phyloP scores from a whole-genome alignment of 2,113 vertebrate genomes.

The Quiscalus mexicanus region DNA sequence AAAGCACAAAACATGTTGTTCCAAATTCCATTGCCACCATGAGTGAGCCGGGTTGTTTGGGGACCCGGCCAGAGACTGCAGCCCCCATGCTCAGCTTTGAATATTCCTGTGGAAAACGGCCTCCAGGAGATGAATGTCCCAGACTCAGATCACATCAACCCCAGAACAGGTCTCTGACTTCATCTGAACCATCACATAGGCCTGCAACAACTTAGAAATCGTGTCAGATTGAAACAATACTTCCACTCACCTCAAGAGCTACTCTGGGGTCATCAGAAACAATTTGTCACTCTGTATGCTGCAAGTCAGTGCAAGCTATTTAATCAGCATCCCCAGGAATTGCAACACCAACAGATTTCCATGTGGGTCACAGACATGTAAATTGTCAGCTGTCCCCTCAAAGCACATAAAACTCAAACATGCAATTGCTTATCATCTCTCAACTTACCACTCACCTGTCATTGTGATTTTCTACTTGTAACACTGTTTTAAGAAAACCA shows the following conservation, averaged over 20 bases:
- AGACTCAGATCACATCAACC: neutral
- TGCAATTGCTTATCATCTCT: neutral
- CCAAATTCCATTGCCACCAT: neutral
- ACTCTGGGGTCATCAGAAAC: neutral
- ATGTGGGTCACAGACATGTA: neutral
- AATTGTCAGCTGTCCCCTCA: neutral
- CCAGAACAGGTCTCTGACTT: neutral
- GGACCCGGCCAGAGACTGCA: neutral
- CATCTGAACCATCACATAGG: neutral
- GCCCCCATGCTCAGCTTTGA: neutral
- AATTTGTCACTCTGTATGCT: rapidly evolving
- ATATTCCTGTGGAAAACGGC: neutral
- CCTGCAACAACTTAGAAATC: neutral
- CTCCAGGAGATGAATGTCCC: neutral
- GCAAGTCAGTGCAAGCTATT: neutral
- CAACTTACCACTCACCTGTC: neutral
- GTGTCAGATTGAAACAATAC: neutral
- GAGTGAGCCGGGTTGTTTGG: rapidly evolving
- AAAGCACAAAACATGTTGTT: neutral
- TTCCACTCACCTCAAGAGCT: neutral
- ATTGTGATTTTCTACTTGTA: neutral
- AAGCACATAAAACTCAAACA: neutral
- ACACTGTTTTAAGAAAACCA: neutral
- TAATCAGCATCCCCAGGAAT: neutral
- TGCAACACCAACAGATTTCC: neutral